A percentile compares a stretch with the other conserved stretches of the same genome.
Evolutionary conservation across 2,113 vertebrate species (phyloP).

Genomic region (Centropus bengalensis): DNA sequence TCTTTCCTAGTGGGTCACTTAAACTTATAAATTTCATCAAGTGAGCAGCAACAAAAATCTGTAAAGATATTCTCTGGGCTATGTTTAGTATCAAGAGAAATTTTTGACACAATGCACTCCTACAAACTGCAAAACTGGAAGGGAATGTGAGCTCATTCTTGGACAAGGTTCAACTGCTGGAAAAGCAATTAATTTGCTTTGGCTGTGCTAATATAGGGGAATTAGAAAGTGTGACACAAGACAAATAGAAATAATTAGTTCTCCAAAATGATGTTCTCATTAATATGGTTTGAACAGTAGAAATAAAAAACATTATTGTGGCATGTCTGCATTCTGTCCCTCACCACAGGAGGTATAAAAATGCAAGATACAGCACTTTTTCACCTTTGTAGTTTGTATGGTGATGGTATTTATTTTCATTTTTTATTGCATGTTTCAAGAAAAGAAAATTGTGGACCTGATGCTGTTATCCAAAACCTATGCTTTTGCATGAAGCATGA

Average conservation of each 20-base stretch:
- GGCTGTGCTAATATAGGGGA: constrained; percentile 99
- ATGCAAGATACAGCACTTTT: constrained; percentile 70
- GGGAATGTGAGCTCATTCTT: constrained; percentile 94
- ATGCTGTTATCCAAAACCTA: constrained; percentile 7
- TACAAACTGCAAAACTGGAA: constrained; percentile 89
- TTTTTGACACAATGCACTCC: constrained; percentile 88
- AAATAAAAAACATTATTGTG: constrained; percentile 90
- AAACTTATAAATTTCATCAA: constrained; percentile 94
- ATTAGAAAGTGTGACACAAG: constrained; percentile 99
- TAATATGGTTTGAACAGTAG: constrained; percentile 91
- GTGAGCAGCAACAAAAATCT: constrained; percentile 85
- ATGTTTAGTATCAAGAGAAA: constrained; percentile 88
- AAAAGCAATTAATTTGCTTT: constrained; percentile 99
- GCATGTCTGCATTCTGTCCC: constrained; percentile 83
- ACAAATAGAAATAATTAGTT: constrained; percentile 99
- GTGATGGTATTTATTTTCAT: constrained; percentile 42
- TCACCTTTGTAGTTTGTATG: constrained; percentile 63
- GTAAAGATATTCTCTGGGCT: constrained; percentile 87
- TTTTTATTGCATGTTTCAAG: constrained; percentile 45
- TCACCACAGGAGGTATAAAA: constrained; percentile 75
- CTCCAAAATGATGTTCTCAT: constrained; percentile 99
- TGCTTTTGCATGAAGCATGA: not conserved
- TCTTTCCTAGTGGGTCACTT: constrained; percentile 94
- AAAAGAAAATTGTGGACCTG: not conserved
- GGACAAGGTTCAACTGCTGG: constrained; percentile 98